Base-by-base conservation (phyloP, 2,888 invertebrate species). In the Parnassius apollo region DNA sequence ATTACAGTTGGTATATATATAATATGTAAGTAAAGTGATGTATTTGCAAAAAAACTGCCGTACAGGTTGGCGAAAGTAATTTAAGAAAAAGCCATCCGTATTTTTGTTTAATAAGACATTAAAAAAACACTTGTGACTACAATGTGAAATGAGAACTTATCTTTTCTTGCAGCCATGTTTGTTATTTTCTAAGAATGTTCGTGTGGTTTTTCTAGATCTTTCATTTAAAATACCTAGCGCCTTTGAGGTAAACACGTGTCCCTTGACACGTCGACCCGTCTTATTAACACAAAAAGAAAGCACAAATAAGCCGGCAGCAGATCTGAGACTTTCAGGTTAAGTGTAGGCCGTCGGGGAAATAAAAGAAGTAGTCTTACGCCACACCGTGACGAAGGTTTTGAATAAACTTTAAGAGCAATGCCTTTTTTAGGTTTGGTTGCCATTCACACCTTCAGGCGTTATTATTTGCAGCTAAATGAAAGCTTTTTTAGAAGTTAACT, bases 281-380 rank as follows among this genome's bases (percentile, higher is more conserved):
- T 42, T 62, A 42, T 57, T 48, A 62, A 42, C 13, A 51, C 46
- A 52, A 58, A 57, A 55, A 61, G 62, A 48, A 65, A 63, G 64
- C 65, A 44, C 58, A 57, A 61, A 65, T 58, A 66, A 61, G 61
- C 13, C 61, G 51, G 57, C 66, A 63, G 48, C 63, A 64, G 60
- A 55, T 58, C 54, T 42, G 22, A 45, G 63, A 63, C 62, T 55
- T 61, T 52, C 18, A 18, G 18, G 18, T 18, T 48, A 61, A 65
- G 44, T 54, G 49, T 25, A 25, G 50, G 57, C 46, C 62, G 52
- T 46, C 35, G 48, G 62, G 62, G 62, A 57, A 62, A 62, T 62
- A 62, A 62, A 56, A 57, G 57, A 61, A 61, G 55, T 49, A 46
- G 10, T 54, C 53, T 54, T 46, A 22, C 54, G 42, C 53, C 25